Evolutionary conservation across 1,140 invertebrate genomes (phyloP).

Genomic region (Lucilia cuprina): DNA sequence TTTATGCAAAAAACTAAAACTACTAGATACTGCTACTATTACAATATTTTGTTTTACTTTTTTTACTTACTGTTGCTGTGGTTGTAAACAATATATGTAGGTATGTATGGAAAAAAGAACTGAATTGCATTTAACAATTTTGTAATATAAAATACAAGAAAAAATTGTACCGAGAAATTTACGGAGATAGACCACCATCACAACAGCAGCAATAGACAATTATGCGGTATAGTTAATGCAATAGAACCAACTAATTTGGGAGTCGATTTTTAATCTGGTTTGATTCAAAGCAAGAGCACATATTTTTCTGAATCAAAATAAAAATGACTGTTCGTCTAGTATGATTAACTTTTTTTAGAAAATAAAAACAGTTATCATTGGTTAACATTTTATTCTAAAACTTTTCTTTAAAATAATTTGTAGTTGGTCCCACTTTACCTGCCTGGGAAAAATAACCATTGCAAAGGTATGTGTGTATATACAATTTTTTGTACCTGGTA

Average conservation of each 20-base stretch:
- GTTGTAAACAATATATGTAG: background rate
- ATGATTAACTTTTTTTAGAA: too few species aligned
- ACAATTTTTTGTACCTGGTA: background rate
- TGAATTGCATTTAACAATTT: background rate
- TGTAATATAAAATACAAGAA: background rate
- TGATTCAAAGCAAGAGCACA: too few species aligned
- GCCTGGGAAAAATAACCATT: background rate
- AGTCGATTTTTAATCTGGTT: too few species aligned
- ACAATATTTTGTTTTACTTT: background rate
- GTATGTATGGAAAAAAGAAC: background rate
- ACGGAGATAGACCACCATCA: background rate
- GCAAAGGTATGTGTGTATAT: background rate
- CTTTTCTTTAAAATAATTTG: too few species aligned
- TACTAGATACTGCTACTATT: background rate
- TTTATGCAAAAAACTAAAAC: conserved; percentile 24
- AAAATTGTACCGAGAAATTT: background rate
- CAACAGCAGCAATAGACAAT: background rate
- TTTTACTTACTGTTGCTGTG: background rate
- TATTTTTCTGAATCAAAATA: too few species aligned
- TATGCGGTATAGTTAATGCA: background rate
- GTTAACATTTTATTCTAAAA: too few species aligned
- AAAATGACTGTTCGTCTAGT: too few species aligned
- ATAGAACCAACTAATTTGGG: background rate
- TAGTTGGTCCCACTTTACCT: background rate
- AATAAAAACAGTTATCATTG: too few species aligned